Evolutionary conservation across 2,113 vertebrate genomes (phyloP).

Genomic region (human (Homo sapiens)): DNA sequence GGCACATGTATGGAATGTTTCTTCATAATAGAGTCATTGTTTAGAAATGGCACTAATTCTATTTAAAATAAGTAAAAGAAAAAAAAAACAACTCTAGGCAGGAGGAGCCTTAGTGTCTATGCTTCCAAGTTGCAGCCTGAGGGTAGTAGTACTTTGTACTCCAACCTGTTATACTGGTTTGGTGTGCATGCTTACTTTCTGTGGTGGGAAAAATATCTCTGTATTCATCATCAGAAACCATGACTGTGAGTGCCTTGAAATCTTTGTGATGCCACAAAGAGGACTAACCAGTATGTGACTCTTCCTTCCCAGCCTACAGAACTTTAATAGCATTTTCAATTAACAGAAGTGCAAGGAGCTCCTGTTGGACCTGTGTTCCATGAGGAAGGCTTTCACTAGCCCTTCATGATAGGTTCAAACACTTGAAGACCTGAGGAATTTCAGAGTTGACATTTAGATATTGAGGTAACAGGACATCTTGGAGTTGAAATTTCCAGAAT

Average conservation of each 20-base stretch:
- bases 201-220: conserved; percentile 59
- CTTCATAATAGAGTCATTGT: not conserved
- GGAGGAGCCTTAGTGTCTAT: conserved; percentile 58
- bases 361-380: not conserved
- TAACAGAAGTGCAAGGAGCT: not conserved
- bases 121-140: conserved; percentile 51
- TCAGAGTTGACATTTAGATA: not conserved
- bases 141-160: conserved; percentile 20
- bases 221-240: conserved; percentile 32
- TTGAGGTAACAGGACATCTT: not conserved
- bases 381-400: not conserved
- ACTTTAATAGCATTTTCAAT: conserved; percentile 34
- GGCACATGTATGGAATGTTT: not conserved
- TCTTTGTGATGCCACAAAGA: conserved; percentile 30
- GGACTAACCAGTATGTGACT: not conserved
- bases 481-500: not conserved
- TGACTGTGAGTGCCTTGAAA: conserved; percentile 69
- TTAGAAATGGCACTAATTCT: not conserved
- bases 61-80: not conserved
- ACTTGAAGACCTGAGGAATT: not conserved
- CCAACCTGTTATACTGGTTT: conserved; percentile 66
- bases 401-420: not conserved
- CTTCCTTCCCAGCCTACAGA: not conserved
- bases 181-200: conserved; percentile 37
- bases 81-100: not conserved